These are phyloP conservation scores for Formica exsecta DNA, from an alignment of 1,140 invertebrate species.

Conservation along the genomic window DNA sequence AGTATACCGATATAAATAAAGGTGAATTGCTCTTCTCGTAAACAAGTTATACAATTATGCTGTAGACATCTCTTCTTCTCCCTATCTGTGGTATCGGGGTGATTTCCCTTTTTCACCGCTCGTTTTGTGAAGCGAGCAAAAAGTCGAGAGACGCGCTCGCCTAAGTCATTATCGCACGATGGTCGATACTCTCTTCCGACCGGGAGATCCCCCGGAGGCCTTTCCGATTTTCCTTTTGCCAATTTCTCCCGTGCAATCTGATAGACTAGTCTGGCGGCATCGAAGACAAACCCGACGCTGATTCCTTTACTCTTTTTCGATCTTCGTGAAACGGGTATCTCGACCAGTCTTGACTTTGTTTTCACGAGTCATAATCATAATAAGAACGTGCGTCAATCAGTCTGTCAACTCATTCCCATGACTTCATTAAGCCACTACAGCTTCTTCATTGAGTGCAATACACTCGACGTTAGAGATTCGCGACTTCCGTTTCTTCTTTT, in stretches of 20 bases:
- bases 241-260: constrained; percentile 62
- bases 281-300: background rate
- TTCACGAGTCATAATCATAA: constrained; percentile 23
- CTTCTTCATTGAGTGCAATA: background rate
- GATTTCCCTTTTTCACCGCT: constrained; percentile 70
- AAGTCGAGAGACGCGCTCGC: constrained; percentile 47
- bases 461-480: background rate
- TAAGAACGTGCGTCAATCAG: constrained; percentile 25
- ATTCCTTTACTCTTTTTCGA: background rate
- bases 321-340: constrained; percentile 26
- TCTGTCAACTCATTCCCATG: constrained; percentile 22
- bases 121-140: constrained; percentile 49
- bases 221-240: constrained; percentile 71
- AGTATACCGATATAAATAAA: no score
- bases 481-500: constrained; percentile 26
- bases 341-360: constrained; percentile 53
- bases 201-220: constrained; percentile 9
- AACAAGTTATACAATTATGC: background rate
- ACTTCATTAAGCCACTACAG: constrained; percentile 7
- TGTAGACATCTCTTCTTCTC: background rate
- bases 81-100: constrained; percentile 13
- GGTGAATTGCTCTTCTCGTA: no score
- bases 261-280: constrained; percentile 54
- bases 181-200: constrained; percentile 27
- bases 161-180: constrained; percentile 41